Percentiles rank a stretch among this genome's conserved stretches.
These are phyloP conservation scores for Darevskia nairensis DNA, from an alignment of 2,797 vertebrate genomes.

Conservation along the genomic window DNA sequence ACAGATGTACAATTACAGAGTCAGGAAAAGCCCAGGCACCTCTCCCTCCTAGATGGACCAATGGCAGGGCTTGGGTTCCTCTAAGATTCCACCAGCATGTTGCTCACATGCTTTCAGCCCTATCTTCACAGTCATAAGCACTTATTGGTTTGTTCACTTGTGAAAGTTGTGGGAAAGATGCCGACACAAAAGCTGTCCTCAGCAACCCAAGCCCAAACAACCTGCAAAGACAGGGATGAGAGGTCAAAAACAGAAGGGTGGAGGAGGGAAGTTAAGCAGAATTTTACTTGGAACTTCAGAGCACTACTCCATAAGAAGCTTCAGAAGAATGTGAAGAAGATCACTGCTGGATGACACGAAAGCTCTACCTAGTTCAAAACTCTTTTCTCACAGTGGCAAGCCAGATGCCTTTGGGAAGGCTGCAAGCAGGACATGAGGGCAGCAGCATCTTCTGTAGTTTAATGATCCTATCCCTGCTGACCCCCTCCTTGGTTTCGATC, in stretches of 20 bases:
- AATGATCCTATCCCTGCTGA: not conserved
- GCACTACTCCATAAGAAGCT: not conserved
- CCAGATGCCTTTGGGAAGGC: too few species aligned
- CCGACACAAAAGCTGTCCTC: not conserved
- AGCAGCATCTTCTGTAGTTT: not conserved
- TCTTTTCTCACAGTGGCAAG: too few species aligned
- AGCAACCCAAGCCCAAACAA: not conserved
- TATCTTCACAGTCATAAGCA: not conserved
- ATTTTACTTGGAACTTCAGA: not conserved
- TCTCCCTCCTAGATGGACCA: not conserved
- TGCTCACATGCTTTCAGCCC: not conserved
- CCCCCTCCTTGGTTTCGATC: not conserved
- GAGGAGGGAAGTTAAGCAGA: not conserved
- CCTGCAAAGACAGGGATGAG: not conserved
- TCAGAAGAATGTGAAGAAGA: too few species aligned
- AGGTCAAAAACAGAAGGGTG: not conserved
- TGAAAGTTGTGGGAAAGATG: too few species aligned
- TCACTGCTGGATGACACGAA: too few species aligned
- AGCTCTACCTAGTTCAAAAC: too few species aligned
- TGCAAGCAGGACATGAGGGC: too few species aligned
- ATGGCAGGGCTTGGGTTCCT: not conserved
- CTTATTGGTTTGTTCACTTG: too few species aligned
- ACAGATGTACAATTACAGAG: not conserved
- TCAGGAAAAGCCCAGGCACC: not conserved
- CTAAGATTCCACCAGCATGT: not conserved